Base-by-base conservation (phyloP, 2,888 invertebrate genomes). In the Hyposoter didymator region DNA sequence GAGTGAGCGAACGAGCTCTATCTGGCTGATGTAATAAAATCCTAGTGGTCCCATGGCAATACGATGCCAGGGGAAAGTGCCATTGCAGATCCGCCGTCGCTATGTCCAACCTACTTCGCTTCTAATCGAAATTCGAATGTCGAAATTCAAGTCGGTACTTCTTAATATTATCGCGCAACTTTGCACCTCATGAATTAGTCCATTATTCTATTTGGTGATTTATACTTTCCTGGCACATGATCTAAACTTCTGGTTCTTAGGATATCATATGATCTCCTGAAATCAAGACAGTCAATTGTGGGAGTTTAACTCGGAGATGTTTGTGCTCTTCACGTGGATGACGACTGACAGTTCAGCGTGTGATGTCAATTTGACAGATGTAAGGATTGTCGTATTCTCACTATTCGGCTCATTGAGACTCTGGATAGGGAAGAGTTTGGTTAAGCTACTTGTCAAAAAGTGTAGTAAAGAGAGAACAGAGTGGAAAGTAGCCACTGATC, bases 401-500 rank as follows among this genome's bases (percentile, higher is more conserved):
- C 45, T 19, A 32, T 52, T 19, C 5, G 2, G 32, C 43, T n/a
- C 43, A 8, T 28, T 19, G 35, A 0, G 4, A 19, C 28, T 64
- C 39, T 17, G 28, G 66, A 39, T 28, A 8, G 52, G 62, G 14
- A 64, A 75, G 69, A 70, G 52, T 69, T 78, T 69, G 17, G 45
- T 75, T 66, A n/a, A 55, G 19, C 62, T 59, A 59, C 59, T 59
- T 45, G 55, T 79, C n/a, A 49, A 59, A 75, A 75, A 72, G 67
- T 78, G 64, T 74, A 73, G 64, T 32, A 67, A 43, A 66, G 59
- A 10, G 67, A 49, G 67, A 62, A 79, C 35, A 32, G 14, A 75
- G 75, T 55, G 64, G 45, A 69, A 74, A 82, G 74, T 85, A 70
- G 70, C 72, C 66, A 76, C 69, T 82, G 85, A 85, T 82, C 78